Base-by-base conservation (phyloP, 2,888 invertebrate species). In the Biston betularia region DNA sequence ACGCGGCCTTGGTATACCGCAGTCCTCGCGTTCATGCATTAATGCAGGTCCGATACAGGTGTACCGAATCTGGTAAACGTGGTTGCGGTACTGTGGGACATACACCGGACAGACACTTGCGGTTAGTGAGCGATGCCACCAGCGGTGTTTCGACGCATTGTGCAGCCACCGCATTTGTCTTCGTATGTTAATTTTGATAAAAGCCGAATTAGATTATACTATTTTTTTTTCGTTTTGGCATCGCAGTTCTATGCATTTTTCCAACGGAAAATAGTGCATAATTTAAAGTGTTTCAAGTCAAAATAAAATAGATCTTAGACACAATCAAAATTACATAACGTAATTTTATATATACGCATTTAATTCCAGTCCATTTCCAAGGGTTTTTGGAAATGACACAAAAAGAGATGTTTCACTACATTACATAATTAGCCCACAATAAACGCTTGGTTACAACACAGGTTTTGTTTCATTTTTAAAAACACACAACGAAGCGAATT, bases 101-200 rank as follows among this genome's bases (percentile, higher is more conserved):
- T 65, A 72, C 54, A 53, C 62, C 62, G 40, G 48, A 62, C 61
- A 56, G 59, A 42, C 62, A 63, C 56, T n/a, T 74, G 73, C 75
- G 83, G 84, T 83, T 46, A 70, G 70, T 79, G 84, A 81, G 78
- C 79, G 76, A 84, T 84, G 81, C 65, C 61, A 64, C 44, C 53
- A 35, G 40, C 52, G 15, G 60, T 40, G 57, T 61, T 66, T 66
- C 65, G 61, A 61, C 52, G 52, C 45, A 61, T 61, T 57, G 60
- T 15, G 10, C 46, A 44, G 63, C 71, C 74, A 74, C 68, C 24
- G 54, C 61, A 71, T 70, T 69, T 72, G 60, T 64, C 67, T 24
- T 45, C 40, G 53, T 49, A 52, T 52, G 42, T 50, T 54, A 14
- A 49, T 58, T 35, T 34, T 11, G 48, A 44, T 12, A 44, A 46